phyloP scores from a whole-genome alignment of 1,140 invertebrate genomes.

The Calliopsis andreniformis region DNA sequence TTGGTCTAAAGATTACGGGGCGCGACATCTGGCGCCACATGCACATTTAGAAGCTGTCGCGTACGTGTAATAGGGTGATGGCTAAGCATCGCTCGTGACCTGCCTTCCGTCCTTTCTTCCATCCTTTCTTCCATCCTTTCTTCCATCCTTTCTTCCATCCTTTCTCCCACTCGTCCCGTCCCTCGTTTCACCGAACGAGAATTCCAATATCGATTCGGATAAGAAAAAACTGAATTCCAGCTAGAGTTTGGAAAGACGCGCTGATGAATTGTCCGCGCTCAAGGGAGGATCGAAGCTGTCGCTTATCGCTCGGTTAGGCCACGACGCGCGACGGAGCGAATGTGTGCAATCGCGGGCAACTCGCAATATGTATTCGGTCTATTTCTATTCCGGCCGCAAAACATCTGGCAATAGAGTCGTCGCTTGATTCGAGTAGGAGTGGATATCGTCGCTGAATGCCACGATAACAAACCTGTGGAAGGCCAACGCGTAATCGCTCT shows the following conservation, averaged over 20 bases:
- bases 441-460: not conserved
- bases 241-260: too few species aligned
- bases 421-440: constrained; percentile 29
- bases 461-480: not conserved
- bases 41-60: constrained; percentile 30
- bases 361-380: constrained; percentile 34
- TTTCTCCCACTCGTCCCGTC: too few species aligned
- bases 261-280: too few species aligned
- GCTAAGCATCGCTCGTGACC: constrained; percentile 23
- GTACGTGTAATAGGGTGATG: constrained; percentile 25
- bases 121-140: not conserved
- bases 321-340: not conserved
- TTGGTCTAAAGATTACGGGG: constrained; percentile 66
- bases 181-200: too few species aligned
- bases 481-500: not conserved
- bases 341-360: not conserved
- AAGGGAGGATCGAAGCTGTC: not conserved
- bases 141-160: too few species aligned
- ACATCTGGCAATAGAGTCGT: constrained; percentile 53
- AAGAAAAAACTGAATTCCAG: too few species aligned
- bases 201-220: too few species aligned
- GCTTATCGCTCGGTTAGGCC: not conserved
- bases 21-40: constrained; percentile 69
- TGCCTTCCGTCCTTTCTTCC: not conserved
- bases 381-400: constrained; percentile 55